Conservation (phyloP, 2,888 invertebrate species). For the Zootermopsis nevadensis region DNA sequence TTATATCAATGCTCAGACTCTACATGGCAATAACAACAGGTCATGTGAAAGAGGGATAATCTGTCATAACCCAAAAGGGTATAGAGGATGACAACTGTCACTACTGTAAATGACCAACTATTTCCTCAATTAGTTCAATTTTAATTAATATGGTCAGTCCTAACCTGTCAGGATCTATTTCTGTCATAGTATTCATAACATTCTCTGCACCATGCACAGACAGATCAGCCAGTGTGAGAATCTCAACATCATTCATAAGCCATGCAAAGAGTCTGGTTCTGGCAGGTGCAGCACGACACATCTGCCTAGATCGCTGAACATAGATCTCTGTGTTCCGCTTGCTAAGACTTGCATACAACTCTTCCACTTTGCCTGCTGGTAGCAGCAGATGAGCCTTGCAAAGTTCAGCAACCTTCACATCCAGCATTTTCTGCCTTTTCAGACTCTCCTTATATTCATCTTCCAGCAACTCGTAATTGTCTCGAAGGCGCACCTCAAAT, state of each 20-base stretch:
- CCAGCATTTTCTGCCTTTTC: conserved; percentile 88
- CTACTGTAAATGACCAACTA: too few species aligned
- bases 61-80: too few species aligned
- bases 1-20: too few species aligned
- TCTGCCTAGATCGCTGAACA: conserved; percentile 86
- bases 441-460: conserved; percentile 96
- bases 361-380: conserved; percentile 88
- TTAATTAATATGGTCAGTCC: neutral
- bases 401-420: conserved; percentile 83
- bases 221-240: conserved; percentile 87
- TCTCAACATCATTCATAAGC: conserved; percentile 79
- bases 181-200: conserved; percentile 77
- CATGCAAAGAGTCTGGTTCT: conserved; percentile 87
- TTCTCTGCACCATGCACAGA: conserved; percentile 84
- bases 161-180: conserved; percentile 85
- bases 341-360: conserved; percentile 85
- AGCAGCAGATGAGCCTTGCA: conserved; percentile 85
- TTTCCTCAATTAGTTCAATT: too few species aligned
- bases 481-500: conserved; percentile 95
- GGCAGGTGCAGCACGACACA: conserved; percentile 71
- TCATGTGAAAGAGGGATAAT: too few species aligned
- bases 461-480: conserved; percentile 93
- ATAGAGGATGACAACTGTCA: too few species aligned
- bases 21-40: too few species aligned
- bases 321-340: conserved; percentile 96